A percentile compares a stretch with the other conserved stretches of the same genome.
Evolutionary conservation across 2,797 vertebrate species (phyloP).

Genomic region (Melanotaenia trifasciata): DNA sequence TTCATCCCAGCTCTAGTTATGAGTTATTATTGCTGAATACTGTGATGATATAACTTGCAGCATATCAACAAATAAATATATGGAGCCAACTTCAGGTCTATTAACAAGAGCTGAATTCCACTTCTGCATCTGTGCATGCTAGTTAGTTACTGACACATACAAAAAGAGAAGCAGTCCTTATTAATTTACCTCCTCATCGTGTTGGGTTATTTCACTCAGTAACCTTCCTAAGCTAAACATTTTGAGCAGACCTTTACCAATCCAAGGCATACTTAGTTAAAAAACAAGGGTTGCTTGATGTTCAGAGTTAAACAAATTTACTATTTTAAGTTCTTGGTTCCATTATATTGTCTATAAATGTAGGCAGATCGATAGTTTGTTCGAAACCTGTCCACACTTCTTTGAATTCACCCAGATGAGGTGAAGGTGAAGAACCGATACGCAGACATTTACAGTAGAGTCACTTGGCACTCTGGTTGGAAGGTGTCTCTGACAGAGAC

Average conservation of each 20-base stretch:
- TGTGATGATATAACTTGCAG: not conserved
- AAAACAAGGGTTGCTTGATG: not conserved
- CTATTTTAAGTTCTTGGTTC: not conserved
- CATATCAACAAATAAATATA: not conserved
- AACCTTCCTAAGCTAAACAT: too few relatives aligned
- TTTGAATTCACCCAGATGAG: not conserved
- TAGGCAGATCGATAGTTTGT: not conserved
- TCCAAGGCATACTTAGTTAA: not conserved
- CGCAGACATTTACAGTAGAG: not conserved
- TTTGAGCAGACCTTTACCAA: not conserved
- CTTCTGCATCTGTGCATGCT: not conserved
- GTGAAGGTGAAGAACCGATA: conserved; percentile 3
- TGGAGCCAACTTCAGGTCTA: not conserved
- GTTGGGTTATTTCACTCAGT: not conserved
- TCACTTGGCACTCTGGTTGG: conserved; percentile 6
- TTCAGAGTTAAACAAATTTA: not conserved
- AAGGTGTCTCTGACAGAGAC: conserved; percentile 39
- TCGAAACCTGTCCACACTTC: not conserved
- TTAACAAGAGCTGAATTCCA: not conserved
- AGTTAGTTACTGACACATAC: not conserved
- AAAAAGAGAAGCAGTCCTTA: not conserved
- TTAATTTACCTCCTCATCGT: too few relatives aligned
- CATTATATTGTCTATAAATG: not conserved
- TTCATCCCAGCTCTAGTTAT: too few relatives aligned
- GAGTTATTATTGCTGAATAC: too few relatives aligned